Evolutionary conservation across 2,888 invertebrate species (phyloP).

Genomic region (Campoplex capitator): DNA sequence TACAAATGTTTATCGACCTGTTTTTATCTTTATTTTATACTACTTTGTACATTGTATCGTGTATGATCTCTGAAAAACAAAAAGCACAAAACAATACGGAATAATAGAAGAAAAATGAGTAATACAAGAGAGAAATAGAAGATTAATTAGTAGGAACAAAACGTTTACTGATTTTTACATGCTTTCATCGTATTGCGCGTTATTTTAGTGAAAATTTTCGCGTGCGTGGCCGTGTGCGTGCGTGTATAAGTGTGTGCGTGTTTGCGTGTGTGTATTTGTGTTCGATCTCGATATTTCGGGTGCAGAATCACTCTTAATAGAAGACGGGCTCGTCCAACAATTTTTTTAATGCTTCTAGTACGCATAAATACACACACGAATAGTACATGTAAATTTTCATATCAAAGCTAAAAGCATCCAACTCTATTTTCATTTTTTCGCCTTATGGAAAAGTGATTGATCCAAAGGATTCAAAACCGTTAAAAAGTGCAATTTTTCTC

Average conservation of each 20-base stretch:
- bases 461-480: neutral
- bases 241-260: conserved; percentile 14
- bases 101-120: conserved; percentile 40
- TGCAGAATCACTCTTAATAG: conserved; percentile 53
- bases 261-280: conserved; percentile 24
- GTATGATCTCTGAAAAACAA: conserved; percentile 82
- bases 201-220: conserved; percentile 69
- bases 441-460: neutral
- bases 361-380: conserved; percentile 34
- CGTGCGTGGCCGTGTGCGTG: conserved; percentile 6
- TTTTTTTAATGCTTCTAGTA: conserved; percentile 36
- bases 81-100: conserved; percentile 82
- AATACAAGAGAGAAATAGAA: conserved; percentile 71
- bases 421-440: neutral
- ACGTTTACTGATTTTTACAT: conserved; percentile 82
- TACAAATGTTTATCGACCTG: conserved; percentile 82
- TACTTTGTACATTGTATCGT: conserved; percentile 84
- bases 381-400: neutral
- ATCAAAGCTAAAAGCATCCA: neutral
- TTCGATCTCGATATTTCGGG: conserved; percentile 73
- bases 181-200: conserved; percentile 79
- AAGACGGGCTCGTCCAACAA: conserved; percentile 40
- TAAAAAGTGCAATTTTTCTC: neutral
- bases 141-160: conserved; percentile 75
- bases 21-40: conserved; percentile 83